These are phyloP conservation scores for Paralichthys olivaceus DNA, from an alignment of 2,113 vertebrate genomes.

Conservation along the genomic window DNA sequence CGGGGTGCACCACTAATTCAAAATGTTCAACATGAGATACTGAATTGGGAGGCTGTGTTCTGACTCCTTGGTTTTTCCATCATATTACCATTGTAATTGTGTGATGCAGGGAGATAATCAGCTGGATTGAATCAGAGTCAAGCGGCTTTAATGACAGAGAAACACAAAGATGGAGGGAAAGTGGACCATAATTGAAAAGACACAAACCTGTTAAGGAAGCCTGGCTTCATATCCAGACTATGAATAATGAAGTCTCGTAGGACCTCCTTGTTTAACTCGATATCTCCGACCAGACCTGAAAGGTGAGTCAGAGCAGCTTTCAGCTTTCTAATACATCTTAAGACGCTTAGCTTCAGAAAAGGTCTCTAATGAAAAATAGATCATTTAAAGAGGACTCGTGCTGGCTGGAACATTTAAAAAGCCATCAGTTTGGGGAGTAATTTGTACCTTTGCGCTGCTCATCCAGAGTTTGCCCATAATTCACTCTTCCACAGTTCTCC, in stretches of 20 bases:
- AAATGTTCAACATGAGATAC: conserved; percentile 5
- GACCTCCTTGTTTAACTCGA: conserved; percentile 64
- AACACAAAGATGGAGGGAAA: conserved; percentile 42
- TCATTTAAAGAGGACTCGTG: not conserved
- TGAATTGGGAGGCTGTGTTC: not conserved
- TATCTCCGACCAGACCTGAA: conserved; percentile 76
- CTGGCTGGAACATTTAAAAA: conserved; percentile 15
- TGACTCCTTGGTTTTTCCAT: conserved; percentile 13
- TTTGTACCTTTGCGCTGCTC: conserved; percentile 90
- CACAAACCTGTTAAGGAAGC: conserved; percentile 76
- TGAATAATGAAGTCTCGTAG: conserved; percentile 72
- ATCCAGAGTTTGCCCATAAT: conserved; percentile 86
- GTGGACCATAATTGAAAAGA: conserved; percentile 40
- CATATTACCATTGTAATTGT: conserved; percentile 29
- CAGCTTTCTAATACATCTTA: conserved; percentile 13
- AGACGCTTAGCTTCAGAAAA: conserved; percentile 10
- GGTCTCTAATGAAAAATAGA: not conserved
- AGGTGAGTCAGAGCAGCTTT: conserved; percentile 43
- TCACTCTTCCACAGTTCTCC: conserved; percentile 90
- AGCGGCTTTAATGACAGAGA: conserved; percentile 40
- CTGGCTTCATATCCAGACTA: conserved; percentile 75
- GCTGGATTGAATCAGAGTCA: conserved; percentile 27
- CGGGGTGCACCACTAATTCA: too few species aligned
- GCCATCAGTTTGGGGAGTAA: conserved; percentile 1
- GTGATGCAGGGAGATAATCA: conserved; percentile 46